A percentile compares a stretch with the other conserved stretches of the same genome.
Evolutionary conservation across 2,888 invertebrate species (phyloP).

Genomic region (Rhingia rostrata): DNA sequence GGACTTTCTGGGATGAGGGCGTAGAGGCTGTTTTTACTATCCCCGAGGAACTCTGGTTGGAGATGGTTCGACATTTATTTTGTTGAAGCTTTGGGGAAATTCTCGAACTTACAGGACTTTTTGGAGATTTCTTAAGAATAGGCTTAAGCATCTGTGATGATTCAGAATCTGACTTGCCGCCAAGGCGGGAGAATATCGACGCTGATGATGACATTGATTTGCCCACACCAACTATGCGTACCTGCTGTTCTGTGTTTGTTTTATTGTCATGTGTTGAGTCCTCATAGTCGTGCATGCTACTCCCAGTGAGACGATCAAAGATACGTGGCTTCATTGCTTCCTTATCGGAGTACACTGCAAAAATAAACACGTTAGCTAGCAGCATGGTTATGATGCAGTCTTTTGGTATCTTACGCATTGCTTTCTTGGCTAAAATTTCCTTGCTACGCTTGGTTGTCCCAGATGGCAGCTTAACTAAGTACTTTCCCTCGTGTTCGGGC

Average conservation of each 20-base stretch:
- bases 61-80: too few relatives aligned
- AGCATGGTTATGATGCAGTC: too few relatives aligned
- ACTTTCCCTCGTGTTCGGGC: slow-evolving; percentile 85
- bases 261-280: slow-evolving; percentile 65
- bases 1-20: slow-evolving; percentile 80
- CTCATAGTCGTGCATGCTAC: slow-evolving; percentile 26
- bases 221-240: slow-evolving; percentile 77
- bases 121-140: slow-evolving; percentile 79
- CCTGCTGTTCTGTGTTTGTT: slow-evolving; percentile 76
- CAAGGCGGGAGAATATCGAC: slow-evolving; percentile 82
- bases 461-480: slow-evolving; percentile 84
- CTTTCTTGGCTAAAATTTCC: slow-evolving; percentile 82
- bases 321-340: slow-evolving; percentile 78
- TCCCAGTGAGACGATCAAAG: slow-evolving; percentile 79
- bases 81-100: background rate
- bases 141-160: slow-evolving; percentile 77
- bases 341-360: slow-evolving; percentile 80
- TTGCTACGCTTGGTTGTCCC: slow-evolving; percentile 84
- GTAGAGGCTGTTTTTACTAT: slow-evolving; percentile 76
- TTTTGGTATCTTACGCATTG: slow-evolving; percentile 78
- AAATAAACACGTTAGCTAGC: background rate
- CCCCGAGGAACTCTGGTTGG: slow-evolving; percentile 71
- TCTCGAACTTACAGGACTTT: slow-evolving; percentile 69
- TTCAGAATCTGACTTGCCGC: slow-evolving; percentile 77
- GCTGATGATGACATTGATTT: slow-evolving; percentile 69